Percentiles rank a stretch among this genome's conserved stretches.
phyloP scores from a whole-genome alignment of 2,797 vertebrate species.

The Podarcis siculus region DNA sequence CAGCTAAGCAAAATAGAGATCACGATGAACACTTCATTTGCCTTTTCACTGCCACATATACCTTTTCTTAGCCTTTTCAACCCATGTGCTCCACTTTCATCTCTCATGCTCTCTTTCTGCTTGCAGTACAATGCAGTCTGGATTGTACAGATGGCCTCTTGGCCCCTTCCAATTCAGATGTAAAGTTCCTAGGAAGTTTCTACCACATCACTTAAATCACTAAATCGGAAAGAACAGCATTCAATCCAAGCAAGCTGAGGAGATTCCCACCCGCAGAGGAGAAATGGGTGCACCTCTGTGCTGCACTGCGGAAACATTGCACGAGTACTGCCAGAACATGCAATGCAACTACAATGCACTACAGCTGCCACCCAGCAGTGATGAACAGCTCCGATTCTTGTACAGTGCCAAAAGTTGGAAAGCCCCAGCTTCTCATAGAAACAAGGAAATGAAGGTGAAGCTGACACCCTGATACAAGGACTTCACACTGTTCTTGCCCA shows the following conservation, averaged over 20 bases:
- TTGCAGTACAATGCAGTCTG: background rate
- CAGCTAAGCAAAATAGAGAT: background rate
- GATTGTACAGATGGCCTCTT: background rate
- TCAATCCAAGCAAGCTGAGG: background rate
- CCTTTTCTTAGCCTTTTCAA: background rate
- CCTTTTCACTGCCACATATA: background rate
- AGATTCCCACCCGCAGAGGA: background rate
- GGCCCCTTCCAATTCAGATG: background rate
- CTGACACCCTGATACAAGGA: constrained; percentile 9
- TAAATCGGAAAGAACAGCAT: background rate
- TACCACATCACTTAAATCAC: background rate
- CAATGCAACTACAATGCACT: constrained; percentile 99
- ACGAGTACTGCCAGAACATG: constrained; percentile 87
- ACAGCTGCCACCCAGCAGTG: constrained; percentile 83
- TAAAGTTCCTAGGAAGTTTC: background rate
- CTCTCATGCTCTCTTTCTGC: background rate
- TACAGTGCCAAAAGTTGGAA: background rate
- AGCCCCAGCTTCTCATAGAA: constrained; percentile 38
- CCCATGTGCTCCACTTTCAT: background rate
- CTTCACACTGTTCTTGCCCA: constrained; percentile 5
- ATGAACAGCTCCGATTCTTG: background rate
- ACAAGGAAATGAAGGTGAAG: constrained; percentile 47
- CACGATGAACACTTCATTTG: fast-evolving
- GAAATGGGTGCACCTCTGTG: constrained; percentile 81
- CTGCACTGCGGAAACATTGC: constrained; percentile 98